Evolutionary conservation across 2,797 vertebrate genomes (phyloP).

Genomic region (Cyprinella venusta): DNA sequence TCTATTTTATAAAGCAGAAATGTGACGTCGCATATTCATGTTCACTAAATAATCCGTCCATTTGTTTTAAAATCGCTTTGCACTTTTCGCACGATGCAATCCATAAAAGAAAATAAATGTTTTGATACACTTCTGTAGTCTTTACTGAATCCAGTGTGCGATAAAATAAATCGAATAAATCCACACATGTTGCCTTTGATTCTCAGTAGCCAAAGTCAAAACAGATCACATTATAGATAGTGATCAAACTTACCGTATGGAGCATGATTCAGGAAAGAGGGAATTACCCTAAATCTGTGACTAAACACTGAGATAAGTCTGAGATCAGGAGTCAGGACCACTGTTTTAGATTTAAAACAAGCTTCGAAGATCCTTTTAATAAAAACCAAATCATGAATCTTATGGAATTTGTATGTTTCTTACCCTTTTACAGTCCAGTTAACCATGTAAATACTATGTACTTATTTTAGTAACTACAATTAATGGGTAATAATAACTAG

Average conservation of each 20-base stretch:
- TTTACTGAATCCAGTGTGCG: no score
- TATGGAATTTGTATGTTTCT: background rate
- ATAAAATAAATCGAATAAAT: background rate
- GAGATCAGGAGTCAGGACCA: background rate
- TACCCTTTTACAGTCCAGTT: no score
- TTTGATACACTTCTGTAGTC: no score
- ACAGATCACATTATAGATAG: background rate
- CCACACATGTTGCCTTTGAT: background rate
- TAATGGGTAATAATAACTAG: no score
- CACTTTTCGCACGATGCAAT: no score
- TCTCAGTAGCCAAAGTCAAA: background rate
- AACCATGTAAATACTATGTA: no score
- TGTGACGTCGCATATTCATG: no score
- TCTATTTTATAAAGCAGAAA: no score
- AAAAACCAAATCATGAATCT: background rate
- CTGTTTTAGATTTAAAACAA: background rate
- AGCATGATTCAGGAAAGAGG: background rate
- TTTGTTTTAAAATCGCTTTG: no score
- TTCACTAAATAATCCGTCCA: no score
- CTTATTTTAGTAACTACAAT: no score
- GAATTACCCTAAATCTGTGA: conserved; percentile 17
- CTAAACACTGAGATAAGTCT: conserved; percentile 4
- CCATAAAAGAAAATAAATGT: no score
- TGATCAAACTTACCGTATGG: conserved; percentile 26
- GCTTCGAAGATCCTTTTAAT: background rate